Conservation (phyloP, 2,113 vertebrate species). For the Caranx melampygus region DNA sequence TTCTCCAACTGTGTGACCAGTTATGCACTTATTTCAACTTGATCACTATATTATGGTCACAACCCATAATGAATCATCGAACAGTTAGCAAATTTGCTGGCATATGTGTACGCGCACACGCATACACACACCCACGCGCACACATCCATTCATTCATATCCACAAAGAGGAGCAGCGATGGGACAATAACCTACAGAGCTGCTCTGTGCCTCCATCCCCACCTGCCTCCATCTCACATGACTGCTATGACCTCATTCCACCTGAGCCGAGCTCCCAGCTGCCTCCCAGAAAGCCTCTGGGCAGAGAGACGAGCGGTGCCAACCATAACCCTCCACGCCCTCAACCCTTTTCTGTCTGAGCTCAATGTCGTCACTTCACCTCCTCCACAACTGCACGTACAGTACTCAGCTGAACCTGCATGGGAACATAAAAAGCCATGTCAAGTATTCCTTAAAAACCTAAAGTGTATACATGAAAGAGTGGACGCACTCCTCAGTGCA, state of each 20-base stretch:
- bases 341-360: slow-evolving; percentile 11
- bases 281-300: slow-evolving; percentile 65
- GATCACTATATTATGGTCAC: background rate
- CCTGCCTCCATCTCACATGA: slow-evolving; percentile 43
- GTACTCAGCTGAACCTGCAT: background rate
- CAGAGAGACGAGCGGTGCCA: slow-evolving; percentile 62
- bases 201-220: slow-evolving; percentile 35
- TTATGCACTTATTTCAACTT: background rate
- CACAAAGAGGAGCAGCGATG: slow-evolving; percentile 9
- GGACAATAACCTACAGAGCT: slow-evolving; percentile 27
- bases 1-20: background rate
- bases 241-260: slow-evolving; percentile 74
- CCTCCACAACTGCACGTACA: slow-evolving; percentile 4
- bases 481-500: slow-evolving; percentile 31
- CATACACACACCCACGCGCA: no score
- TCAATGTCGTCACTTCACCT: slow-evolving; percentile 36
- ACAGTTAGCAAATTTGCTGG: background rate
- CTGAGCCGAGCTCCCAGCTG: slow-evolving; percentile 65
- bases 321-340: slow-evolving; percentile 52
- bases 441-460: slow-evolving; percentile 10
- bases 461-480: slow-evolving; percentile 12
- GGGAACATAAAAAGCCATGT: slow-evolving; percentile 12
- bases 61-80: no score
- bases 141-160: background rate
- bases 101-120: slow-evolving; percentile 1